Conservation (phyloP, 2,113 vertebrate species). For the Typhlomys cinereus region DNA sequence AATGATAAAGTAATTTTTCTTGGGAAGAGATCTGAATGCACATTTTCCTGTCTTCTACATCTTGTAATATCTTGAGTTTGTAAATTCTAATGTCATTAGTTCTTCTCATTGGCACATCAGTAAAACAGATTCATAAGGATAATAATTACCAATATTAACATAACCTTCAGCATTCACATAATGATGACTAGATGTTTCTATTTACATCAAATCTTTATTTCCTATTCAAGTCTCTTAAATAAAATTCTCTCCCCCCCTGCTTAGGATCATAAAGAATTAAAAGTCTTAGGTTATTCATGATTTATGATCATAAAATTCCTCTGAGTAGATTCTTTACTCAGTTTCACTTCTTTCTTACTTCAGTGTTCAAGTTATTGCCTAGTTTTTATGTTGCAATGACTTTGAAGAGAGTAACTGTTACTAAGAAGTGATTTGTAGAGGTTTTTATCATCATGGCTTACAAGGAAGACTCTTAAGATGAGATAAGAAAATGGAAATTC, state of each 20-base stretch:
- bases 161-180: background rate
- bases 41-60: background rate
- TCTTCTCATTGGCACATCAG: background rate
- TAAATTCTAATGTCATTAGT: background rate
- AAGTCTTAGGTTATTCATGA: background rate
- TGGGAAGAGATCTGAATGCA: background rate
- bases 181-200: background rate
- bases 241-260: background rate
- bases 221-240: slow-evolving; percentile 1
- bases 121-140: background rate
- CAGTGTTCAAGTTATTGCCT: slow-evolving; percentile 8
- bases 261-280: background rate
- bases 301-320: background rate
- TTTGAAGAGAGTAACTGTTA: background rate
- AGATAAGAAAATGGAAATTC: background rate
- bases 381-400: background rate
- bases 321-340: background rate
- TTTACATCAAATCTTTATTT: background rate
- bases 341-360: background rate
- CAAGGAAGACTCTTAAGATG: background rate
- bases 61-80: background rate
- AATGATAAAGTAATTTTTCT: background rate
- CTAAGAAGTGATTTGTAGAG: background rate
- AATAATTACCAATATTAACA: background rate
- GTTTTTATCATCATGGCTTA: background rate